Percentiles rank a stretch among this genome's conserved stretches.
phyloP scores from a whole-genome alignment of 2,113 vertebrate species.

The Antechinus stuartii region DNA sequence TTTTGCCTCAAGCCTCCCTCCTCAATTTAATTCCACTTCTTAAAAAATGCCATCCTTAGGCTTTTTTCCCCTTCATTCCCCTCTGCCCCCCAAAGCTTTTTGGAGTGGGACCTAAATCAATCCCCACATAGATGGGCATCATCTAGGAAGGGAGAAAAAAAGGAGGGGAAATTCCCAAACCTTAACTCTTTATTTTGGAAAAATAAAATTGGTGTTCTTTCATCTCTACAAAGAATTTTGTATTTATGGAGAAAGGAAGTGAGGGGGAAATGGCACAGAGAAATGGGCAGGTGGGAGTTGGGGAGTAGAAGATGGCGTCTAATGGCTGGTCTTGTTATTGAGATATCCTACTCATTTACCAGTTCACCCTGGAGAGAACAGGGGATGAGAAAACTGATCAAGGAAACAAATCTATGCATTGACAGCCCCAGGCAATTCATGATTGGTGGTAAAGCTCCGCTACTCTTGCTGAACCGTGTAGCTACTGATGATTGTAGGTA shows the following conservation, averaged over 20 bases:
- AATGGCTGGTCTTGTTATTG: neutral
- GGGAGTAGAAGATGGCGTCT: neutral
- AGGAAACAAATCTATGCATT: constrained; percentile 44
- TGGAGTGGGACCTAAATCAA: neutral
- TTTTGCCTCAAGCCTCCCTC: neutral
- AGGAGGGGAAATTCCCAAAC: neutral
- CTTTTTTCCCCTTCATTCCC: neutral
- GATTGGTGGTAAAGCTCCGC: constrained; percentile 40
- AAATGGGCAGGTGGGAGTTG: neutral
- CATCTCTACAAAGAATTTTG: neutral
- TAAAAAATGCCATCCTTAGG: neutral
- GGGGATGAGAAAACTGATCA: constrained; percentile 32
- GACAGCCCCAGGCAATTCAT: constrained; percentile 50
- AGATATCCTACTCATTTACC: constrained; percentile 13
- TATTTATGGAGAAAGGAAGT: neutral
- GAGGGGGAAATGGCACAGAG: neutral
- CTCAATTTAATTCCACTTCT: neutral
- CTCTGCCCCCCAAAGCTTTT: neutral
- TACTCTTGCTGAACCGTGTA: constrained; percentile 50
- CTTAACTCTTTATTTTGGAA: neutral
- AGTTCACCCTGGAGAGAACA: neutral
- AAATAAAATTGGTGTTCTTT: neutral
- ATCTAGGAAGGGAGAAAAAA: neutral
- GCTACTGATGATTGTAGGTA: neutral
- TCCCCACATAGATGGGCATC: neutral